Conservation (phyloP, 1,140 invertebrate genomes). For the Drosophila mauritiana region DNA sequence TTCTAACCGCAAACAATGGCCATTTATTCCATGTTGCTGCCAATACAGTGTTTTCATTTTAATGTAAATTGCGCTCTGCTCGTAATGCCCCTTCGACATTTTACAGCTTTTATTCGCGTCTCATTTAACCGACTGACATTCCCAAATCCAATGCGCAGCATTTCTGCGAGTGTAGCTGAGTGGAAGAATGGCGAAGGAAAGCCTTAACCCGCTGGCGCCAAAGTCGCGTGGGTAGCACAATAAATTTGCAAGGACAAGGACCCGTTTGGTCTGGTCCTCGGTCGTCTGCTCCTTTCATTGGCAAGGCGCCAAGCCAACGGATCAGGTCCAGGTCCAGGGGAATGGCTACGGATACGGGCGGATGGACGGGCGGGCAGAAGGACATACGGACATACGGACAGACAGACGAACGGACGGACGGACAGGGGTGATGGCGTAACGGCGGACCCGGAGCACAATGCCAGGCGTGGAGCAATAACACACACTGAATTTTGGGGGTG, state of each 20-base stretch:
- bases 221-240: slow-evolving; percentile 78
- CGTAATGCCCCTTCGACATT: neutral
- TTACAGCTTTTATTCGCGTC: slow-evolving; percentile 21
- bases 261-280: slow-evolving; percentile 22
- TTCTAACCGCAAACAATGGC: neutral
- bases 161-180: slow-evolving; percentile 40
- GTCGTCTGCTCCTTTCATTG: slow-evolving; percentile 34
- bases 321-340: slow-evolving; percentile 24
- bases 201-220: slow-evolving; percentile 75
- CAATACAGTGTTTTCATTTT: neutral
- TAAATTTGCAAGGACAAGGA: slow-evolving; percentile 75
- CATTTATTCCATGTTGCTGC: neutral
- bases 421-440: slow-evolving; percentile 7
- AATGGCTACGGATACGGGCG: slow-evolving; percentile 17
- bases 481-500: slow-evolving; percentile 59
- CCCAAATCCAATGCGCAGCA: neutral
- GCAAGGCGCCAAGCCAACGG: slow-evolving; percentile 62
- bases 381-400: neutral
- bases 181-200: slow-evolving; percentile 50
- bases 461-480: slow-evolving; percentile 72
- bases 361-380: neutral
- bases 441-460: slow-evolving; percentile 53
- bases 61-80: slow-evolving; percentile 8
- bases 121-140: slow-evolving; percentile 15
- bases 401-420: neutral